These are phyloP conservation scores for Epinephelus lanceolatus DNA, from an alignment of 2,113 vertebrate species.

Conservation along the genomic window DNA sequence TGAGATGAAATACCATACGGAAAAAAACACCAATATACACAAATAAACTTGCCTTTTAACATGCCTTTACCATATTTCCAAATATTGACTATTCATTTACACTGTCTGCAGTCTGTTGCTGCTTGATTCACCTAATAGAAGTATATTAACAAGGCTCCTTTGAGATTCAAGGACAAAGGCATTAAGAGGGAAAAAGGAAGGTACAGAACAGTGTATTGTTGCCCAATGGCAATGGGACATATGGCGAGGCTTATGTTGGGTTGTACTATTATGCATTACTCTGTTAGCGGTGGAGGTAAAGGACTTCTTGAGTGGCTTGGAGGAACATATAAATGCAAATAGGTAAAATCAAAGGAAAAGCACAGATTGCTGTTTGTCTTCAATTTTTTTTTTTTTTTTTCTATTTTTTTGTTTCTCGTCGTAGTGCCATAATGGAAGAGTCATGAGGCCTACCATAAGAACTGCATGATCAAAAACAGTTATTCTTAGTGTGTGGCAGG, in stretches of 20 bases:
- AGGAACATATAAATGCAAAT: conserved; percentile 69
- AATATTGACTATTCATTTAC: conserved; percentile 81
- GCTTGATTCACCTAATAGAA: conserved; percentile 77
- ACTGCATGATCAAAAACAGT: conserved; percentile 65
- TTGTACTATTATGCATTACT: conserved; percentile 60
- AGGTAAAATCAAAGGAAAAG: conserved; percentile 74
- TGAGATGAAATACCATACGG: conserved; percentile 8
- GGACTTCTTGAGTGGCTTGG: conserved; percentile 59
- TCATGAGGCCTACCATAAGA: conserved; percentile 40
- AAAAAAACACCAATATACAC: conserved; percentile 17
- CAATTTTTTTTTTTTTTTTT: not conserved
- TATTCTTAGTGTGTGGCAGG: conserved; percentile 63
- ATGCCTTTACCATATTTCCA: conserved; percentile 57
- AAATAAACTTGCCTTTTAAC: conserved; percentile 50
- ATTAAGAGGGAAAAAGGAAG: conserved; percentile 66
- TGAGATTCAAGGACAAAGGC: conserved; percentile 79
- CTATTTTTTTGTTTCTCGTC: conserved; percentile 5
- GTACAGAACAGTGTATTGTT: conserved; percentile 33
- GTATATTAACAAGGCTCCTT: conserved; percentile 75
- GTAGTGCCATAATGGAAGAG: conserved; percentile 49
- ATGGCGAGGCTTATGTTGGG: conserved; percentile 22
- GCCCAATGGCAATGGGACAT: conserved; percentile 47
- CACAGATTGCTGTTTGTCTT: conserved; percentile 67
- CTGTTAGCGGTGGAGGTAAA: conserved; percentile 44
- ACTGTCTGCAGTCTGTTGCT: conserved; percentile 64